Base-by-base conservation (phyloP, 2,888 invertebrate species). In the Baccha elongata region DNA sequence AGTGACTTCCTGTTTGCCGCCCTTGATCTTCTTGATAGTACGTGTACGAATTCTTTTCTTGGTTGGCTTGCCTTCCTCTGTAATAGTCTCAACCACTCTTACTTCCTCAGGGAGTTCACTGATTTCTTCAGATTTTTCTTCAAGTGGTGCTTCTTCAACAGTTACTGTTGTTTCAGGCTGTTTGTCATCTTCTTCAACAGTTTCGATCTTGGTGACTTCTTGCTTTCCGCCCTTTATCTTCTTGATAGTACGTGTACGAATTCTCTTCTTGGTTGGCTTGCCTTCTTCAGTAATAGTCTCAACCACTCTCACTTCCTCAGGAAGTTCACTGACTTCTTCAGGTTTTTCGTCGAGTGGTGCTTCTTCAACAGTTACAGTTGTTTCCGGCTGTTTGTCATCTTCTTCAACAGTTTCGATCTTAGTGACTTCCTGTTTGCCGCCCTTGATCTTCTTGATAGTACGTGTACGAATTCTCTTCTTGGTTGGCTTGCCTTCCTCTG, bases 171-270 rank as follows among this genome's bases (percentile, higher is more conserved):
- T 89, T 48, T 88, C 85, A 11, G 90, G 89, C 40, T 84, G 85
- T 74, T 89, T 87, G 8, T 88, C 90, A 84, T 90, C 91, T 86
- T 90, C 88, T 80, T 87, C 87, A 19, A 90, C 87, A 2, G 90
- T 91, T 21, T 89, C 86, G 60, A 91, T 89, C 86, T 90, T 88
- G 1, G 90, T 91, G 15, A 89, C 86, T 85, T 91, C 89, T 50
- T 89, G 86, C 86, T 89, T 89, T 52, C 85, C 79, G 58, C 88
- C 91, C 84, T 85, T 89, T 4, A 86, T 87, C 87, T 89, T 90
- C 76, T 87, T 89, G 58, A 89, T 87, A 3, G 87, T 87, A 11
- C 89, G 86, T 52, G 87, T 89, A 53, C 88, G 89, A n/a, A 87
- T 85, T n/a, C 87, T 86, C 58, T 65, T 85, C 42, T 83, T 81